Evolutionary conservation across 2,888 invertebrate genomes (phyloP).

Genomic region (Drosophila tanythrix): DNA sequence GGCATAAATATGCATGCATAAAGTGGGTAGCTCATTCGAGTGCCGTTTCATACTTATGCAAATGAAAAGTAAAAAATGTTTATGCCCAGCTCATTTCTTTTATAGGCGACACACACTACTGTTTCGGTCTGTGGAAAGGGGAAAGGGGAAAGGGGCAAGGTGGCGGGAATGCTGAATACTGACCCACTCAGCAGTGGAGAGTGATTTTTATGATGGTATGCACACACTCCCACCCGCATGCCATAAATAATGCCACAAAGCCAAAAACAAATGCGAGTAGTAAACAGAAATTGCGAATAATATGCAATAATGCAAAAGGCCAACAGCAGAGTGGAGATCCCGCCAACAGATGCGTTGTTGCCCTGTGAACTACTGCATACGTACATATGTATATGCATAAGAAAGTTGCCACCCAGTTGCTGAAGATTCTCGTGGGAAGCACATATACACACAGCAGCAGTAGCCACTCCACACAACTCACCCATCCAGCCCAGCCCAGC

Average conservation of each 20-base stretch:
- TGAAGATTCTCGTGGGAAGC: constrained; percentile 16
- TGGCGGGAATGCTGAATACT: not conserved
- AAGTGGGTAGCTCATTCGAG: constrained; percentile 19
- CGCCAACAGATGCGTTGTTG: constrained; percentile 10
- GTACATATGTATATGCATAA: not conserved
- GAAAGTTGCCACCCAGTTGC: constrained; percentile 11
- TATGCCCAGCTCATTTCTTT: constrained; percentile 61
- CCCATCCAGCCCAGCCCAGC: not conserved
- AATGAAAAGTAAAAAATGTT: constrained; percentile 70
- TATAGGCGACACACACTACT: constrained; percentile 41
- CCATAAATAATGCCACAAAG: constrained; percentile 75
- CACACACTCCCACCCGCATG: constrained; percentile 1
- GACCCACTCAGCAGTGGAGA: constrained; percentile 51
- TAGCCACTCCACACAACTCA: not conserved
- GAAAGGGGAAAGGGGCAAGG: no score
- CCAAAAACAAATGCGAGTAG: constrained; percentile 75
- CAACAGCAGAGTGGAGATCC: constrained; percentile 59
- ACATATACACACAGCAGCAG: not conserved
- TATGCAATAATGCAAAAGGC: constrained; percentile 79
- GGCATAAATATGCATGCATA: constrained; percentile 21
- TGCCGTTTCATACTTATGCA: constrained; percentile 62
- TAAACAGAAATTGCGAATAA: constrained; percentile 79
- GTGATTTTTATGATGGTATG: constrained; percentile 48
- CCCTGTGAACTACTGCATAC: not conserved
- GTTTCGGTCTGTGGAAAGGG: not conserved